phyloP scores from a whole-genome alignment of 2,888 invertebrate species.

The Horisme vitalbata region DNA sequence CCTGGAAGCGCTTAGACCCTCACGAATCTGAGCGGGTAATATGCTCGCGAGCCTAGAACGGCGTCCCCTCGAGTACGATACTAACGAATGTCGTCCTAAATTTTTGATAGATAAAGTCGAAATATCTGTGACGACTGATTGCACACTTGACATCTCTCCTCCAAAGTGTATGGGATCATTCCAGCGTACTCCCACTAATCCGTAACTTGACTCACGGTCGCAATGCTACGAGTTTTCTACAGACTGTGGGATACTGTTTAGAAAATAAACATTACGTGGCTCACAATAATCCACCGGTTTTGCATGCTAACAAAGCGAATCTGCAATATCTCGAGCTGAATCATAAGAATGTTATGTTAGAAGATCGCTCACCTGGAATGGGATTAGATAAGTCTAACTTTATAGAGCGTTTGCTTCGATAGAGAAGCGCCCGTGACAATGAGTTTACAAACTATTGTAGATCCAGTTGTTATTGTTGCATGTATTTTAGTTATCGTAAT shows the following conservation, averaged over 20 bases:
- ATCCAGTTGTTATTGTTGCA: slow-evolving; percentile 9
- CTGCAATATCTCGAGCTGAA: slow-evolving; percentile 25
- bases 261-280: slow-evolving; percentile 33
- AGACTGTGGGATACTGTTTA: slow-evolving; percentile 34
- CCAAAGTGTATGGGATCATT: slow-evolving; percentile 55
- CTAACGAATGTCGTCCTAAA: slow-evolving; percentile 78
- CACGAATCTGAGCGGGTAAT: slow-evolving; percentile 46
- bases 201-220: slow-evolving; percentile 59
- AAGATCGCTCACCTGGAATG: slow-evolving; percentile 67
- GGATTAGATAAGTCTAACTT: slow-evolving; percentile 63
- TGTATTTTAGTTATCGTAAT: slow-evolving; percentile 8
- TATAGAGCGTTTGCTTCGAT: slow-evolving; percentile 61
- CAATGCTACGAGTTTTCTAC: slow-evolving; percentile 44
- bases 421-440: slow-evolving; percentile 57
- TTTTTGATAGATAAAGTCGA: slow-evolving; percentile 76
- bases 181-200: slow-evolving; percentile 65
- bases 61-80: slow-evolving; percentile 67
- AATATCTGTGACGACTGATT: slow-evolving; percentile 59
- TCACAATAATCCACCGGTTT: slow-evolving; percentile 20
- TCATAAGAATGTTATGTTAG: slow-evolving; percentile 49
- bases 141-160: slow-evolving; percentile 57
- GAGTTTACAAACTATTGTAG: slow-evolving; percentile 13
- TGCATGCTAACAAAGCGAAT: slow-evolving; percentile 25
- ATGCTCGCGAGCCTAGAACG: slow-evolving; percentile 71
- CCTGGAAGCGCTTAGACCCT: slow-evolving; percentile 42